Evolutionary conservation across 2,797 vertebrate species (phyloP).

Genomic region (Pipistrellus pygmaeus): DNA sequence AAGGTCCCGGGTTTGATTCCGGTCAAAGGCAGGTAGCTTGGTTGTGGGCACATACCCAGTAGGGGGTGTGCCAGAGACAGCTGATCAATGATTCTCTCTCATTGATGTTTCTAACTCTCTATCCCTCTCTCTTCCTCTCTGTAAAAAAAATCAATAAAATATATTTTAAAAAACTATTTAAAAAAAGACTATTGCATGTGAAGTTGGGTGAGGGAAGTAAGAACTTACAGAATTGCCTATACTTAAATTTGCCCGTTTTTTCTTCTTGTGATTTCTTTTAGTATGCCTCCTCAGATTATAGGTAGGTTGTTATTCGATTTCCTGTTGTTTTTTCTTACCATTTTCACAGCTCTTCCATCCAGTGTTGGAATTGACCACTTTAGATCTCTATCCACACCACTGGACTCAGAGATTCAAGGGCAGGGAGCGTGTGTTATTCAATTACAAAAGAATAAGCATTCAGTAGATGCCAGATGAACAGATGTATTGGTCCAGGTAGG

Average conservation of each 20-base stretch:
- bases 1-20: too few species aligned
- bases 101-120: too few species aligned
- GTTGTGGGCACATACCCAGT: too few species aligned
- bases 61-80: too few species aligned
- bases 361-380: background rate
- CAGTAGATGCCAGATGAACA: background rate
- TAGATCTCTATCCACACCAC: background rate
- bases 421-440: background rate
- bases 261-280: background rate
- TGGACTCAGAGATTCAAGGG: background rate
- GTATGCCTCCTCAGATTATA: background rate
- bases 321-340: conserved; percentile 1
- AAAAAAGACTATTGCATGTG: background rate
- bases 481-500: background rate
- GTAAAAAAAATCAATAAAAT: too few species aligned
- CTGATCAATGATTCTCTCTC: too few species aligned
- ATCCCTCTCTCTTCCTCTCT: too few species aligned
- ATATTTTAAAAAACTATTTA: too few species aligned
- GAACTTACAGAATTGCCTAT: background rate
- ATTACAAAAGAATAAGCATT: conserved; percentile 7
- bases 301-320: background rate
- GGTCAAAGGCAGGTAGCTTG: too few species aligned
- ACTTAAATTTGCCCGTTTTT: background rate
- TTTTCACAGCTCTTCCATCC: background rate
- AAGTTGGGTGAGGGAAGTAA: background rate